These are phyloP conservation scores for Nicator chloris DNA, from an alignment of 2,113 vertebrate genomes.

Conservation along the genomic window DNA sequence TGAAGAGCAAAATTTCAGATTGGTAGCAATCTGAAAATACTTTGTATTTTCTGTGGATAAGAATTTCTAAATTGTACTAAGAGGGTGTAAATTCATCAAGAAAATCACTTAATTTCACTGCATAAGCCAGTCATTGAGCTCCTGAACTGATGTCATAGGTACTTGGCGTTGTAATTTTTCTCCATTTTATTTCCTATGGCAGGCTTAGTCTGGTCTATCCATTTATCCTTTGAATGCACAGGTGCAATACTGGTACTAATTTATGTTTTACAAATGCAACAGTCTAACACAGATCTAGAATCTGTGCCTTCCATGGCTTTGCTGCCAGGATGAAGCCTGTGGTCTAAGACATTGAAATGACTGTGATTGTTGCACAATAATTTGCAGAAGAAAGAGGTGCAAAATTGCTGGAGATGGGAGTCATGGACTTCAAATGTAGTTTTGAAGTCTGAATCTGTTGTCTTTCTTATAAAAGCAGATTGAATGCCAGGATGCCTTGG, in stretches of 20 bases:
- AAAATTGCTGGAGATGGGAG: neutral
- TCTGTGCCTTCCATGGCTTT: neutral
- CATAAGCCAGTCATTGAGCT: neutral
- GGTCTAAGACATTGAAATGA: neutral
- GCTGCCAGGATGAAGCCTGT: neutral
- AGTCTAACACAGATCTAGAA: neutral
- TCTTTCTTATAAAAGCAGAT: conserved; percentile 45
- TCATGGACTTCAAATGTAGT: neutral
- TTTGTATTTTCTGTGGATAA: neutral
- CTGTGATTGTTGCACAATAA: neutral
- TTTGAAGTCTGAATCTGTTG: conserved; percentile 8
- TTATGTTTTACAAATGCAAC: neutral
- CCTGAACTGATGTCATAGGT: neutral
- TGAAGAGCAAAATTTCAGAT: no score
- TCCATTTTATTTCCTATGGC: neutral
- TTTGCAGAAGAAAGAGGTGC: neutral
- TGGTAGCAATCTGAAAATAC: neutral
- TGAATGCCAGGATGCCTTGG: conserved; percentile 83
- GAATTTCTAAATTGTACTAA: neutral
- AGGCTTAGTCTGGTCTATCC: neutral
- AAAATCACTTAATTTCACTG: neutral
- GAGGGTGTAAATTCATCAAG: neutral
- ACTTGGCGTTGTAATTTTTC: neutral
- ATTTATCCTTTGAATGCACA: neutral
- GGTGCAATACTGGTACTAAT: neutral